A percentile compares a stretch with the other conserved stretches of the same genome.
Conservation (phyloP, 2,113 vertebrate genomes). For the Bostrychus sinensis region DNA sequence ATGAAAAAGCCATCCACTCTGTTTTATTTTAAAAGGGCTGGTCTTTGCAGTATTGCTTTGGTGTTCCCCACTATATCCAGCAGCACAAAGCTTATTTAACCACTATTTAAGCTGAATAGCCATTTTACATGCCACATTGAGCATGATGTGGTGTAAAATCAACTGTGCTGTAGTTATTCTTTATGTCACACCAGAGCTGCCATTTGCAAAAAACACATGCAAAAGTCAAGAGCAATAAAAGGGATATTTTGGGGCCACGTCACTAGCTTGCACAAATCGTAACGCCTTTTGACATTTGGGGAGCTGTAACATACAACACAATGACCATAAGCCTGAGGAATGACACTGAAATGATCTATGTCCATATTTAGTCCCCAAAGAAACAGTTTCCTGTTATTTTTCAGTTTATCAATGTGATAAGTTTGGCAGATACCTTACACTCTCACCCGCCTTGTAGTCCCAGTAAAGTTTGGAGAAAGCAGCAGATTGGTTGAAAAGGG, state of each 20-base stretch:
- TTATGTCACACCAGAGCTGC: constrained; percentile 25
- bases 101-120: constrained; percentile 41
- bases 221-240: constrained; percentile 16
- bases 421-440: constrained; percentile 4
- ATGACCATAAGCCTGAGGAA: constrained; percentile 12
- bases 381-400: constrained; percentile 1
- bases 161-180: constrained; percentile 11
- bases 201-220: constrained; percentile 12
- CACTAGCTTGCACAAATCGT: constrained; percentile 9
- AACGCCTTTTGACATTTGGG: not conserved
- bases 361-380: constrained; percentile 6
- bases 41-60: constrained; percentile 16
- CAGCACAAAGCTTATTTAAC: constrained; percentile 26
- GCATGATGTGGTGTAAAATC: constrained; percentile 43
- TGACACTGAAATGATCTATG: not conserved
- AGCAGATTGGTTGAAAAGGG: constrained; percentile 38
- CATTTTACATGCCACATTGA: constrained; percentile 41
- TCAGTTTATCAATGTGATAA: constrained; percentile 4
- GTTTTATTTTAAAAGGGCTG: constrained; percentile 25
- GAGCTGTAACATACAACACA: constrained; percentile 1
- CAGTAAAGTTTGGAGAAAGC: constrained; percentile 26
- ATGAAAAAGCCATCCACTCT: not conserved
- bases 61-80: constrained; percentile 24
- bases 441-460: not conserved
- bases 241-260: constrained; percentile 6